Conservation (phyloP, 1,140 invertebrate species). For the Pygmarrhopalites habei region DNA sequence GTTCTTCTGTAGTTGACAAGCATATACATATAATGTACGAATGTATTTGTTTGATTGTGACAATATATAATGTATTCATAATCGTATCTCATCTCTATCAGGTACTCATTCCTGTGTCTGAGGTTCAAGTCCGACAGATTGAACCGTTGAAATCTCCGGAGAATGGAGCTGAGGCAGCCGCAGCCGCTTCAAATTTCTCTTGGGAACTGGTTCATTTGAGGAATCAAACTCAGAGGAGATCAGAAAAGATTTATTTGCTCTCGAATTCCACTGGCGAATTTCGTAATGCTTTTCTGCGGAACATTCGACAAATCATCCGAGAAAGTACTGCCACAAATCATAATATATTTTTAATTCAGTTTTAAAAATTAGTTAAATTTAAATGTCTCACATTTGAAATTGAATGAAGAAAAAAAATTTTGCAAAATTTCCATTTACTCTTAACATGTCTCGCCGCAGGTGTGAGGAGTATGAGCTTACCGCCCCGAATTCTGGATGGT, state of each 20-base stretch:
- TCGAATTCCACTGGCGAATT: conserved; percentile 93
- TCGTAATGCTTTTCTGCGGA: conserved; percentile 90
- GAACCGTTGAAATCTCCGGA: conserved; percentile 41
- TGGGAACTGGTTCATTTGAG: conserved; percentile 94
- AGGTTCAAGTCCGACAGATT: conserved; percentile 77
- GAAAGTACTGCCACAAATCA: too few species aligned
- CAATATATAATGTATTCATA: too few species aligned
- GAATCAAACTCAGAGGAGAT: conserved; percentile 83
- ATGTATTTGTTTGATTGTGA: too few species aligned
- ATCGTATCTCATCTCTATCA: too few species aligned
- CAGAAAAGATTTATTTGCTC: conserved; percentile 93
- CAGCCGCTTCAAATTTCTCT: conserved; percentile 46
- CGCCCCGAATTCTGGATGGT: conserved; percentile 46
- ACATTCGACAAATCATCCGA: conserved; percentile 90
- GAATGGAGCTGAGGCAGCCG: background rate
- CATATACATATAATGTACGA: too few species aligned
- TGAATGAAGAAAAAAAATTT: too few species aligned
- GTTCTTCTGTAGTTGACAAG: too few species aligned
- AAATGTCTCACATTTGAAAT: too few species aligned
- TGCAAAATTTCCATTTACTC: too few species aligned
- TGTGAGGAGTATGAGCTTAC: conserved; percentile 94
- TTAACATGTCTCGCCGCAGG: too few species aligned
- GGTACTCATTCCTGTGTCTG: conserved; percentile 89
- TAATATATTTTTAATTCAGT: too few species aligned
- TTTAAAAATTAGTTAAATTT: too few species aligned